phyloP scores from a whole-genome alignment of 1,140 invertebrate species.

The Zaprionus capensis region DNA sequence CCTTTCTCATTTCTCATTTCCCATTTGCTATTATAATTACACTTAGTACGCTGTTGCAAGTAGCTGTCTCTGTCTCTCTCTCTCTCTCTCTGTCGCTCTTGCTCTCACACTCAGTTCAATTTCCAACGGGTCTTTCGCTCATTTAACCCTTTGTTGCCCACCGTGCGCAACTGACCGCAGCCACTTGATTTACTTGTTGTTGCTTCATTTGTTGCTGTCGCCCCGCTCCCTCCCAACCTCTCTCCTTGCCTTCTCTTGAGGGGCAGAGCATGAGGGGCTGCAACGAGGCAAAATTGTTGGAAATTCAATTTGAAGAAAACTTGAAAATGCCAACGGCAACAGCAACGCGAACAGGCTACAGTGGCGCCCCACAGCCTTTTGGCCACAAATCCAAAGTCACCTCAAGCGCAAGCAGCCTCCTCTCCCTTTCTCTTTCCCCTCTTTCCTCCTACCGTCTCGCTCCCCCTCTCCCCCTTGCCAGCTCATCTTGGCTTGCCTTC shows the following conservation, averaged over 20 bases:
- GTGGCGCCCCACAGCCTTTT: conserved; percentile 12
- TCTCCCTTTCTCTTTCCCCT: neutral
- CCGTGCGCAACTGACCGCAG: conserved; percentile 9
- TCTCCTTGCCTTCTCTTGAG: neutral
- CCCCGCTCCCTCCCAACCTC: neutral
- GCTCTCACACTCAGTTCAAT: too few relatives aligned
- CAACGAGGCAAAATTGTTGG: conserved; percentile 66
- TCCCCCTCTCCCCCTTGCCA: neutral
- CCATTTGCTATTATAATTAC: too few relatives aligned
- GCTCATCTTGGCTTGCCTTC: neutral
- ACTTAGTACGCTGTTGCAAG: too few relatives aligned
- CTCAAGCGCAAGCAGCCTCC: conserved; percentile 24
- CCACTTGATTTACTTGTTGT: conserved; percentile 25
- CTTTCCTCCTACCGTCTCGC: neutral
- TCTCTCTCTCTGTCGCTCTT: too few relatives aligned
- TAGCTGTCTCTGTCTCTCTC: too few relatives aligned
- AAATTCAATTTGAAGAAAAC: conserved; percentile 76
- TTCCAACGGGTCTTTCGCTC: neutral
- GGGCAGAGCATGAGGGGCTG: too few relatives aligned
- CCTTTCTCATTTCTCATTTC: too few relatives aligned
- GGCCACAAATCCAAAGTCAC: conserved; percentile 59
- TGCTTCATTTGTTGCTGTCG: conserved; percentile 10
- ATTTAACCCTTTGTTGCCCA: conserved; percentile 7
- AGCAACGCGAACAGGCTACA: conserved; percentile 6
- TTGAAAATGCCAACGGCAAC: conserved; percentile 54